phyloP scores from a whole-genome alignment of 2,888 invertebrate genomes.

The Eledona agricola region DNA sequence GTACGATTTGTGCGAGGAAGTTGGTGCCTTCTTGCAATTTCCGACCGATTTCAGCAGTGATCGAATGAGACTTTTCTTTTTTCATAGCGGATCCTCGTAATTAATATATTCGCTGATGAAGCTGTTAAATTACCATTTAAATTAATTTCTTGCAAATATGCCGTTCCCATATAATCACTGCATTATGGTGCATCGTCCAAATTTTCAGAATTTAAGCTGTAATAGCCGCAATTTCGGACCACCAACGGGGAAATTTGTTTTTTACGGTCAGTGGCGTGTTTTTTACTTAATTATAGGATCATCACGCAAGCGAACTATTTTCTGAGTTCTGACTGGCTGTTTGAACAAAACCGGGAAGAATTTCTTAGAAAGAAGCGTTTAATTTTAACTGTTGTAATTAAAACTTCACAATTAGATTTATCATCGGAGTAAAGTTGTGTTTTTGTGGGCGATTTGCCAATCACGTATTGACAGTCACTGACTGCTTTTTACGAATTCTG shows the following conservation, averaged over 20 bases:
- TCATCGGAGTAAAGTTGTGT: too few relatives aligned
- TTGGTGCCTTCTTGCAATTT: too few relatives aligned
- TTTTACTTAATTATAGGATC: slow-evolving; percentile 30
- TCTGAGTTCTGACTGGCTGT: too few relatives aligned
- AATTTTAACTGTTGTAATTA: too few relatives aligned
- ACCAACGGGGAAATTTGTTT: slow-evolving; percentile 30
- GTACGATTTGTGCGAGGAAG: too few relatives aligned
- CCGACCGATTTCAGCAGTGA: too few relatives aligned
- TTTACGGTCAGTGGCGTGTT: slow-evolving; percentile 22
- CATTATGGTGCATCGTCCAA: slow-evolving; percentile 16
- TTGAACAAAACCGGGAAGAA: too few relatives aligned
- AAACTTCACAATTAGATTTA: too few relatives aligned
- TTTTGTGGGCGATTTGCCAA: too few relatives aligned
- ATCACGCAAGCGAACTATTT: slow-evolving; percentile 31
- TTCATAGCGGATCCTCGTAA: slow-evolving; percentile 7
- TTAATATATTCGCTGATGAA: slow-evolving; percentile 24
- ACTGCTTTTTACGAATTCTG: too few relatives aligned
- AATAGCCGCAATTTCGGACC: slow-evolving; percentile 32
- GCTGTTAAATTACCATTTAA: slow-evolving; percentile 29
- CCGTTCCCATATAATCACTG: slow-evolving; percentile 18
- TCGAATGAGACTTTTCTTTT: slow-evolving; percentile 1
- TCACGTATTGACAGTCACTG: too few relatives aligned
- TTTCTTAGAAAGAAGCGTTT: too few relatives aligned
- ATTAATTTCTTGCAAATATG: slow-evolving; percentile 26
- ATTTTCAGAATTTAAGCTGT: slow-evolving; percentile 19